These are phyloP conservation scores for Aphis gossypii DNA, from an alignment of 1,140 invertebrate species.

Conservation along the genomic window DNA sequence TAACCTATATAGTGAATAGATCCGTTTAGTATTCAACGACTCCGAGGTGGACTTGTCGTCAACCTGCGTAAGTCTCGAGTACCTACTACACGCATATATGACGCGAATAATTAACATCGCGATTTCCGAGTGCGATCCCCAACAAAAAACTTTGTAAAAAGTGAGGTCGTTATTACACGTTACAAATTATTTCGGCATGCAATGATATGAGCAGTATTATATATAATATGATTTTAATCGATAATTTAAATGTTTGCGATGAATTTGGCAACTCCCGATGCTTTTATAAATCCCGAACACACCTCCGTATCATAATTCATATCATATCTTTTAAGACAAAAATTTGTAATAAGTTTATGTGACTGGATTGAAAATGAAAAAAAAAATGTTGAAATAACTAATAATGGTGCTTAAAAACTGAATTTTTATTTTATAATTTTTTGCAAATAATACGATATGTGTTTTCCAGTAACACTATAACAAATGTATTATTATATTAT, in stretches of 20 bases:
- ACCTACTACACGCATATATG: not conserved
- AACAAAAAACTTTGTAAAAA: not conserved
- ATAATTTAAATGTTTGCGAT: not conserved
- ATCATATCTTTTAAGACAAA: not conserved
- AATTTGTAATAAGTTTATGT: not conserved
- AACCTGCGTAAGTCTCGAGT: not conserved
- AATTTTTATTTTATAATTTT: not conserved
- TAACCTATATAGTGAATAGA: not conserved
- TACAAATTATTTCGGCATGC: not conserved
- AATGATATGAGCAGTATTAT: not conserved
- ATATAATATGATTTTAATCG: too few relatives aligned
- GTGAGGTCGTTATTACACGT: not conserved
- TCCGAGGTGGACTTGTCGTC: not conserved
- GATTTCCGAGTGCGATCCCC: too few relatives aligned
- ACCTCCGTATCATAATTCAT: not conserved
- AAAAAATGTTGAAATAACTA: too few relatives aligned
- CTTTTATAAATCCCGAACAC: not conserved
- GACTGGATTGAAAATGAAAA: not conserved
- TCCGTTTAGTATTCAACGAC: not conserved
- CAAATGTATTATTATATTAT: not conserved
- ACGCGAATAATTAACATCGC: not conserved
- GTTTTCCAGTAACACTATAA: not conserved
- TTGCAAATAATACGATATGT: not conserved
- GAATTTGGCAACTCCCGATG: not conserved
- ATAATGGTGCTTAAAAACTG: not conserved